Percentiles rank a stretch among this genome's conserved stretches.
Conservation (phyloP, 2,113 vertebrate genomes). For the Chlorodrepanis virens region DNA sequence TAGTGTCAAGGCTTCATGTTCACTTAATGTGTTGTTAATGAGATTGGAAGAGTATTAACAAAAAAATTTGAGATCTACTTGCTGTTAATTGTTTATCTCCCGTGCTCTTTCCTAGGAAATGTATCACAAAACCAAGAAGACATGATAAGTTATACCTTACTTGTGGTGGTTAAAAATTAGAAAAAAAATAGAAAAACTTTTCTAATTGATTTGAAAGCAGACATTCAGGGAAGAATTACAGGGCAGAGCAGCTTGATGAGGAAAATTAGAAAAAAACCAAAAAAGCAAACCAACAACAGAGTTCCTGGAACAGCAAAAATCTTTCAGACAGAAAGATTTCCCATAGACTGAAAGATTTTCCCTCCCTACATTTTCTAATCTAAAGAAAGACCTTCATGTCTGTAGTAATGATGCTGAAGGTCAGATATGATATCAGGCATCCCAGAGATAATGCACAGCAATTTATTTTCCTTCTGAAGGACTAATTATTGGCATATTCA, state of each 20-base stretch:
- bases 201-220: constrained; percentile 52
- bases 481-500: constrained; percentile 65
- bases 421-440: constrained; percentile 61
- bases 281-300: background rate
- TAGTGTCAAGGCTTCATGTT: background rate
- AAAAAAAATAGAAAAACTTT: background rate
- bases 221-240: constrained; percentile 43
- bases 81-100: background rate
- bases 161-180: background rate
- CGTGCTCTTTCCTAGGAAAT: background rate
- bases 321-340: background rate
- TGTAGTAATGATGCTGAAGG: constrained; percentile 68
- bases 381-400: constrained; percentile 36
- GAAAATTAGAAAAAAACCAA: background rate
- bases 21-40: background rate
- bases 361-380: background rate
- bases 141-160: background rate
- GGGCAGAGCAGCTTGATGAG: constrained; percentile 4
- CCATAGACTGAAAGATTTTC: background rate
- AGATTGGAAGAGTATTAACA: background rate
- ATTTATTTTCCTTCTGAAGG: constrained; percentile 66
- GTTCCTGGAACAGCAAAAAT: background rate
- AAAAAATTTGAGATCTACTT: background rate
- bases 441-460: constrained; percentile 44
- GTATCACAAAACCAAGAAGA: background rate